phyloP scores from a whole-genome alignment of 2,797 vertebrate species.

The Clarias fuscus region DNA sequence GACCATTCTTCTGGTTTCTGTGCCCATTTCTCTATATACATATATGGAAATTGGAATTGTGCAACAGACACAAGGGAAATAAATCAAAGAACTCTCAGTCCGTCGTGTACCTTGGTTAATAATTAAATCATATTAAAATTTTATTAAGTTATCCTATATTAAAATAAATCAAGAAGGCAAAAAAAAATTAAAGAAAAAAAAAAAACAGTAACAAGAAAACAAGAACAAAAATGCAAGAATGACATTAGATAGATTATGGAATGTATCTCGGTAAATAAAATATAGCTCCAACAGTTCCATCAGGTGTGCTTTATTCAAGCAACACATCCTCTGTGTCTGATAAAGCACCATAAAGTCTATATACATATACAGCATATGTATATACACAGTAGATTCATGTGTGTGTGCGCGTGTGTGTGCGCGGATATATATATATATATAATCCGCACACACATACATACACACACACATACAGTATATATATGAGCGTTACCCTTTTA shows the following conservation, averaged over 20 bases:
- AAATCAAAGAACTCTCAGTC: constrained; percentile 25
- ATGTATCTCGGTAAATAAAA: constrained; percentile 87
- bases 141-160: constrained; percentile 80
- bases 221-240: constrained; percentile 67
- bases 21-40: no score
- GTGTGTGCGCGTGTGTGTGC: background rate
- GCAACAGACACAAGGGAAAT: background rate
- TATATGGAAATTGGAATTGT: background rate
- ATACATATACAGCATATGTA: constrained; percentile 58
- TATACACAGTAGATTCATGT: constrained; percentile 53
- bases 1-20: no score
- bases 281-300: constrained; percentile 98
- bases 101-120: constrained; percentile 42
- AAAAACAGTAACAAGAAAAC: constrained; percentile 61
- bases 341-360: constrained; percentile 88
- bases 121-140: constrained; percentile 72
- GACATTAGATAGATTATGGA: constrained; percentile 74
- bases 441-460: background rate
- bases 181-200: constrained; percentile 57
- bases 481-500: constrained; percentile 61
- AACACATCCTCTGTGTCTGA: constrained; percentile 93
- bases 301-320: constrained; percentile 97
- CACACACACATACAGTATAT: constrained; percentile 21
- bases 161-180: constrained; percentile 73
- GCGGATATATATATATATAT: background rate